These are phyloP conservation scores for Ormyrus thymus DNA, from an alignment of 2,888 invertebrate genomes.

Conservation along the genomic window DNA sequence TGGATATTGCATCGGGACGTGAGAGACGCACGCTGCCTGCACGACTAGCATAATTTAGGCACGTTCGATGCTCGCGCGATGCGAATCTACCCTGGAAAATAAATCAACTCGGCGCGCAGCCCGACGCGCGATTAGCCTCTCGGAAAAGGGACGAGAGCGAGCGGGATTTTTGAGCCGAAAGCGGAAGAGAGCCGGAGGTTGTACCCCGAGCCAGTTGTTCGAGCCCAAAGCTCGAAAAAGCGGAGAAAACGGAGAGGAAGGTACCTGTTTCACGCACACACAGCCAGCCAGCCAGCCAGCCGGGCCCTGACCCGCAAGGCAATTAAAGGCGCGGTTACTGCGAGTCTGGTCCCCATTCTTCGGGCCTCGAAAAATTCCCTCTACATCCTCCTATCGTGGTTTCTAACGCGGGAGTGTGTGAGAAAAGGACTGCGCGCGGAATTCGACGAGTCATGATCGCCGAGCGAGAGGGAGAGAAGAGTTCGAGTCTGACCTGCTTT, in stretches of 20 bases:
- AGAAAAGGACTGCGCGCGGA: slow-evolving; percentile 40
- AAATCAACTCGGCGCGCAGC: too few species aligned
- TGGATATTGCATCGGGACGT: slow-evolving; percentile 11
- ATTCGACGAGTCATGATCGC: slow-evolving; percentile 54
- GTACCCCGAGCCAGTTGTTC: too few species aligned
- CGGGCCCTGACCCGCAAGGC: slow-evolving; percentile 56
- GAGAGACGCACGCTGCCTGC: slow-evolving; percentile 28
- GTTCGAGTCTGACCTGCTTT: slow-evolving; percentile 49
- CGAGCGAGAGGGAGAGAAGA: slow-evolving; percentile 6
- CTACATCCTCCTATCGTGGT: not conserved
- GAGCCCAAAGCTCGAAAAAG: slow-evolving; percentile 21
- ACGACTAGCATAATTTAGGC: slow-evolving; percentile 40
- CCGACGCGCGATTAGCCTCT: too few species aligned
- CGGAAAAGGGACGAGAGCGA: too few species aligned
- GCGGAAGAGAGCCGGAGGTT: too few species aligned
- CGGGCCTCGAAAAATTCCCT: too few species aligned
- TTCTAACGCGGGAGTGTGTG: slow-evolving; percentile 40
- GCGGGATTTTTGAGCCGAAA: too few species aligned
- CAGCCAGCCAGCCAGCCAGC: too few species aligned
- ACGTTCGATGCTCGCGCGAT: slow-evolving; percentile 12
- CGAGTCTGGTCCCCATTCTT: slow-evolving; percentile 56
- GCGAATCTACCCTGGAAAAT: too few species aligned
- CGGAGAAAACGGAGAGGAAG: slow-evolving; percentile 34
- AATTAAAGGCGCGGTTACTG: slow-evolving; percentile 56
- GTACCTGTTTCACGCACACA: slow-evolving; percentile 40